Base-by-base conservation (phyloP, 1,140 invertebrate species). In the Drosophila pandora region DNA sequence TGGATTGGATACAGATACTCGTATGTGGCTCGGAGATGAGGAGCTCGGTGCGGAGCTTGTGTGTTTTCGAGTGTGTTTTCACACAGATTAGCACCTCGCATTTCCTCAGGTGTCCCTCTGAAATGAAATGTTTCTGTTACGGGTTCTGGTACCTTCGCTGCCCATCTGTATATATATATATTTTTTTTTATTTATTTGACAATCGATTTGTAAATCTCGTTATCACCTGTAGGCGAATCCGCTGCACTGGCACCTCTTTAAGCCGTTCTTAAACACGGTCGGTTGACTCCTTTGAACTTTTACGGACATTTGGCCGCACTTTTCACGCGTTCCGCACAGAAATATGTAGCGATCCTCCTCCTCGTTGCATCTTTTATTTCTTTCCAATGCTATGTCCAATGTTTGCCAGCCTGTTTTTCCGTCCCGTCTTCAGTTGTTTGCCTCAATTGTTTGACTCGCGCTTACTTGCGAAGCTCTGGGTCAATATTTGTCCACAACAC, bases 201-300 rank as follows among this genome's bases (percentile, higher is more conserved):
- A 79, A 88, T 88, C 84, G 84, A 89, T 89, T 89, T 89, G 84
- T 89, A 90, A 90, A 90, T 85, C 79, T 89, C 73, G 76, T 89
- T 89, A 89, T 89, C 84, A 89, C 68, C 76, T 69, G 57, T 67
- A 50, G 45, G 50, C 30, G 17, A 32, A 34, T 34, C n/a, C 32
- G 30, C n/a, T 28, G 22, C 58, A 13, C 17, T 50, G 12, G 43
- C 21, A 48, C 39, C 47, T 47, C 65, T 75, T 82, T 68, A 82
- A 85, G 82, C 82, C 75, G 56, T 79, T 75, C 79, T 72, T 75
- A 87, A 85, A 85, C 74, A 87, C 41, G 59, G 75, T 70, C 71
- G 73, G 64, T 63, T 34, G 61, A 55, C 59, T 84, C 76, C 69
- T 82, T 82, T 82, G 79, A 82, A 82, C 79, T 78, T 52, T 43